A percentile compares a stretch with the other conserved stretches of the same genome.
phyloP scores from a whole-genome alignment of 2,888 invertebrate genomes.

The Amblyteles armatorius region DNA sequence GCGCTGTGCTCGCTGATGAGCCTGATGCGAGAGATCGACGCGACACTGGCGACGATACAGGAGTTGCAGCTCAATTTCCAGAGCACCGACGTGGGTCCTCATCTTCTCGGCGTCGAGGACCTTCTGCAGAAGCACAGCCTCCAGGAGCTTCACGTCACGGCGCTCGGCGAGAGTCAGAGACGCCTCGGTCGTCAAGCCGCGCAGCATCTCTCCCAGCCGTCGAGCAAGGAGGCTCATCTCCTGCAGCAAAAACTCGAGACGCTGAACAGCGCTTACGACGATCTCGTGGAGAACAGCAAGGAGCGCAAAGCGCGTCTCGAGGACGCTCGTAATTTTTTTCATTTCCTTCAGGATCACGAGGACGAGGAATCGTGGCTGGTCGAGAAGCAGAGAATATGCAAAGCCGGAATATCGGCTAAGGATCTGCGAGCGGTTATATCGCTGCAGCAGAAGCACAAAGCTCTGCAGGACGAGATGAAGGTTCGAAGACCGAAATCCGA shows the following conservation, averaged over 20 bases:
- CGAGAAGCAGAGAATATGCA: conserved; percentile 97
- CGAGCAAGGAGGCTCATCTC: conserved; percentile 84
- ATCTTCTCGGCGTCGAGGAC: conserved; percentile 97
- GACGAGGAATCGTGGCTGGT: conserved; percentile 99
- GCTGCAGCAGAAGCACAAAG: conserved; percentile 96
- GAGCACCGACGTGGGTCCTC: conserved; percentile 96
- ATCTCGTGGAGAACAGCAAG: conserved; percentile 90
- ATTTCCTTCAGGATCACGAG: conserved; percentile 98
- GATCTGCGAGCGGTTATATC: conserved; percentile 96
- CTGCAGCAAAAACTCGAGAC: conserved; percentile 91
- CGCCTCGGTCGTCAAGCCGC: conserved; percentile 89
- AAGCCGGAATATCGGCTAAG: conserved; percentile 96
- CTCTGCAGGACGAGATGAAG: conserved; percentile 94
- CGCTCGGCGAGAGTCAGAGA: conserved; percentile 94
- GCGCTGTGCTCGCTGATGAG: conserved; percentile 94
- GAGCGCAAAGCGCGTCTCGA: conserved; percentile 94
- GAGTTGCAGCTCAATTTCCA: conserved; percentile 92
- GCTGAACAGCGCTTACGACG: conserved; percentile 92
- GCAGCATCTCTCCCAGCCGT: conserved; percentile 78
- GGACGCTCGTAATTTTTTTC: conserved; percentile 96
- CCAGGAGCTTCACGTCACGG: conserved; percentile 93
- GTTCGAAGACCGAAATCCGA: conserved; percentile 90
- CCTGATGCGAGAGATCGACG: conserved; percentile 96
- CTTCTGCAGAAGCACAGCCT: conserved; percentile 97
- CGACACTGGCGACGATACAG: conserved; percentile 92